phyloP scores from a whole-genome alignment of 2,888 invertebrate genomes.

The Cenopis cana region DNA sequence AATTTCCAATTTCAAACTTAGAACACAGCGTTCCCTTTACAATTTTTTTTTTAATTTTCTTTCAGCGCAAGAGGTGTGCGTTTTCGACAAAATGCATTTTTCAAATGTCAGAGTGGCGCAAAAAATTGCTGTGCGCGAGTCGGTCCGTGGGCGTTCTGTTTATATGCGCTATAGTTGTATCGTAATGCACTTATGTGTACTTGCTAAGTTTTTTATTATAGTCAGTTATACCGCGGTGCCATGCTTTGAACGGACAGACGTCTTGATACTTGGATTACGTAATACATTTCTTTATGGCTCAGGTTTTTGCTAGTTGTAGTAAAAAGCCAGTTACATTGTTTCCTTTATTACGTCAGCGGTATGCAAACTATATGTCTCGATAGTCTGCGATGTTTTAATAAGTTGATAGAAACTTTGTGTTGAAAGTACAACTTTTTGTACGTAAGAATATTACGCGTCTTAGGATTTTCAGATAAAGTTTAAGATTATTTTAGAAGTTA shows the following conservation, averaged over 20 bases:
- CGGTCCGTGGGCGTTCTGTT: constrained; percentile 77
- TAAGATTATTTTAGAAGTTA: background rate
- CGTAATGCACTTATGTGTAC: constrained; percentile 84
- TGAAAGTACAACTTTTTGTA: background rate
- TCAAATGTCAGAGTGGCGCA: constrained; percentile 79
- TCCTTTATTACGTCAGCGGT: constrained; percentile 26
- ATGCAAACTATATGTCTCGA: constrained; percentile 7
- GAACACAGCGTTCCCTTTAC: constrained; percentile 46
- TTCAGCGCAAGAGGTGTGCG: constrained; percentile 74
- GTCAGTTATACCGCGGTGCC: constrained; percentile 78
- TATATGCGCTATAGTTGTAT: constrained; percentile 77
- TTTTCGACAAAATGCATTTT: constrained; percentile 84
- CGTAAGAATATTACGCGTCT: background rate
- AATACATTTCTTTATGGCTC: constrained; percentile 46
- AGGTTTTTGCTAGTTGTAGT: constrained; percentile 26
- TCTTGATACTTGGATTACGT: constrained; percentile 73
- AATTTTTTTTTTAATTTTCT: constrained; percentile 47
- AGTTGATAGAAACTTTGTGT: background rate
- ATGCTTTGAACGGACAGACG: constrained; percentile 68
- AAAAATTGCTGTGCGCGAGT: constrained; percentile 78
- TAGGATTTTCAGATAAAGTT: background rate
- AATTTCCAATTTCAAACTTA: constrained; percentile 45
- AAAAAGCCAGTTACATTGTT: constrained; percentile 29
- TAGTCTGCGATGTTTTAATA: constrained; percentile 15
- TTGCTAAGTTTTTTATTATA: constrained; percentile 84